phyloP scores from a whole-genome alignment of 2,888 invertebrate species.

The Euplexia lucipara region DNA sequence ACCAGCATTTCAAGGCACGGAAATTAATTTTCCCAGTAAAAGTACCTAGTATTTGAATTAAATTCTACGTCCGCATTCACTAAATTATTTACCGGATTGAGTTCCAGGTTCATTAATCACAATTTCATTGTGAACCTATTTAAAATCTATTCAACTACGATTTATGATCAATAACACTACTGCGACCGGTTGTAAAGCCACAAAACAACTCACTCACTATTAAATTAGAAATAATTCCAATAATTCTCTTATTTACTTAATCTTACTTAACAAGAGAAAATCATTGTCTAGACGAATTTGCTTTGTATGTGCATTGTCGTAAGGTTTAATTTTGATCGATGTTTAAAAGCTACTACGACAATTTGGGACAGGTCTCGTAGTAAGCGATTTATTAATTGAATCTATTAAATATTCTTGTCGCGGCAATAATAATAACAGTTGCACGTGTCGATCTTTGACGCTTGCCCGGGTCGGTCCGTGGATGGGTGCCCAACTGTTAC shows the following conservation, averaged over 20 bases:
- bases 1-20: too few species aligned
- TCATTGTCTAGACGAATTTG: background rate
- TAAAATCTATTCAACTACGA: slow-evolving; percentile 49
- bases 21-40: too few species aligned
- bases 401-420: background rate
- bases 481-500: too few species aligned
- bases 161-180: slow-evolving; percentile 42
- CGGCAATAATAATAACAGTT: too few species aligned
- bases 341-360: background rate
- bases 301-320: background rate
- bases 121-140: slow-evolving; percentile 47
- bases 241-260: slow-evolving; percentile 45
- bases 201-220: slow-evolving; percentile 52
- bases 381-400: slow-evolving; percentile 19
- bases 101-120: slow-evolving; percentile 40
- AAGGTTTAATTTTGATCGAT: slow-evolving; percentile 19
- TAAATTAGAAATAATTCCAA: slow-evolving; percentile 48
- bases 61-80: slow-evolving; percentile 33
- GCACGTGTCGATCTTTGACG: too few species aligned
- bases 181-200: slow-evolving; percentile 37
- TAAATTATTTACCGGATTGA: slow-evolving; percentile 38
- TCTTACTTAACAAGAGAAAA: slow-evolving; percentile 21
- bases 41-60: slow-evolving; percentile 11
- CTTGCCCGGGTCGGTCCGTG: too few species aligned
- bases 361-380: slow-evolving; percentile 18